Evolutionary conservation across 1,140 invertebrate species (phyloP).

Genomic region (Dinothrombium tinctorium): DNA sequence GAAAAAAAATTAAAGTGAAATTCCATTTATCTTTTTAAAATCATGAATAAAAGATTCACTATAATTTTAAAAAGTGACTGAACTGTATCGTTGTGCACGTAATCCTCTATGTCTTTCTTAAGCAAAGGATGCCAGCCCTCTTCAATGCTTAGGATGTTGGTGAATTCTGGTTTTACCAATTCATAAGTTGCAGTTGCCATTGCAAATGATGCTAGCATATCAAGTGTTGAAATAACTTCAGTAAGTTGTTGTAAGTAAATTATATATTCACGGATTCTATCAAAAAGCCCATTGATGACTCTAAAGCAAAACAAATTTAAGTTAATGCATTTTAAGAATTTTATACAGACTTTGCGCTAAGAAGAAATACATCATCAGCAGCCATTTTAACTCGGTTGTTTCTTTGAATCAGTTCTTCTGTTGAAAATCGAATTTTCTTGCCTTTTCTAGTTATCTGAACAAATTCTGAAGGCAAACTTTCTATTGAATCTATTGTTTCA

Average conservation of each 20-base stretch:
- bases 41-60: conserved; percentile 2
- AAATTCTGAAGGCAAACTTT: conserved; percentile 34
- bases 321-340: no score
- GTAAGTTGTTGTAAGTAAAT: conserved; percentile 49
- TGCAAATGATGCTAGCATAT: conserved; percentile 47
- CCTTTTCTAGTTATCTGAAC: conserved; percentile 37
- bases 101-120: conserved; percentile 21
- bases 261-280: conserved; percentile 35
- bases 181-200: conserved; percentile 31
- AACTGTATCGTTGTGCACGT: conserved; percentile 51
- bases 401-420: conserved; percentile 34
- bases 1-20: neutral
- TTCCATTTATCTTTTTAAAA: neutral
- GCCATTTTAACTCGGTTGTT: conserved; percentile 2
- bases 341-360: no score
- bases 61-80: conserved; percentile 17
- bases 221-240: conserved; percentile 49
- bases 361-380: conserved; percentile 6
- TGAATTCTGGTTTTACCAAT: conserved; percentile 47
- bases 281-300: conserved; percentile 24
- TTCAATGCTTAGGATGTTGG: conserved; percentile 35
- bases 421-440: conserved; percentile 44
- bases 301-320: no score
- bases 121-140: conserved; percentile 48
- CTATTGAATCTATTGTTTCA: conserved; percentile 18